Percentiles rank a stretch among this genome's conserved stretches.
These are phyloP conservation scores for Scytalopus superciliaris DNA, from an alignment of 2,113 vertebrate species.

Conservation along the genomic window DNA sequence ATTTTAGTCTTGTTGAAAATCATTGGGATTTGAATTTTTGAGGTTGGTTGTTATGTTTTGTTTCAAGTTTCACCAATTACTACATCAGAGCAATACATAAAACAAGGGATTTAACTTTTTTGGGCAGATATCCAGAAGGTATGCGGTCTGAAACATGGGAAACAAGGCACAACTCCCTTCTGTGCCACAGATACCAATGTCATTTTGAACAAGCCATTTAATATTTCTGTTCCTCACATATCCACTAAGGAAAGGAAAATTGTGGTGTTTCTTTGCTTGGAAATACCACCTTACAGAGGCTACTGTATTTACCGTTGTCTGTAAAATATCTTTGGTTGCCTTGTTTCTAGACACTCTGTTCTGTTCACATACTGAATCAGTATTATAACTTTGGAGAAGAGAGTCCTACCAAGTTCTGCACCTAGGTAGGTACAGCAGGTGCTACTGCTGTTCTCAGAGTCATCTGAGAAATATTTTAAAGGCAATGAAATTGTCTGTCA, in stretches of 20 bases:
- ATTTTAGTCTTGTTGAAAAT: background rate
- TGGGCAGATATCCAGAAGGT: background rate
- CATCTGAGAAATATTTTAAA: background rate
- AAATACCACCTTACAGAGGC: background rate
- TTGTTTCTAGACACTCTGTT: background rate
- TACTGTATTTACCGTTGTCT: background rate
- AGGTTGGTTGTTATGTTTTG: background rate
- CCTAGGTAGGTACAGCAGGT: background rate
- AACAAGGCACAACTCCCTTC: background rate
- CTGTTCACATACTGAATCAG: background rate
- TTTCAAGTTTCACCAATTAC: background rate
- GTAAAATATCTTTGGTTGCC: background rate
- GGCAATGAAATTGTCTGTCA: background rate
- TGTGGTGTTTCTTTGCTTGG: background rate
- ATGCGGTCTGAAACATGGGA: background rate
- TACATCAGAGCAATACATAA: background rate
- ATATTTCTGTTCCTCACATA: background rate
- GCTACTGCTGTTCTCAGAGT: background rate
- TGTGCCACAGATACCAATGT: background rate
- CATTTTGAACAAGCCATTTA: background rate
- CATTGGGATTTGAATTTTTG: constrained; percentile 8
- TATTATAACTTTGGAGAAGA: background rate
- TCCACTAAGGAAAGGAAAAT: background rate
- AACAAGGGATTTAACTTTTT: background rate
- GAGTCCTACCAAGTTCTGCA: background rate